Evolutionary conservation across 2,888 invertebrate species (phyloP), one percentile per base, ranked within the genome.

Genomic region (Mechanitis mazaeus): DNA sequence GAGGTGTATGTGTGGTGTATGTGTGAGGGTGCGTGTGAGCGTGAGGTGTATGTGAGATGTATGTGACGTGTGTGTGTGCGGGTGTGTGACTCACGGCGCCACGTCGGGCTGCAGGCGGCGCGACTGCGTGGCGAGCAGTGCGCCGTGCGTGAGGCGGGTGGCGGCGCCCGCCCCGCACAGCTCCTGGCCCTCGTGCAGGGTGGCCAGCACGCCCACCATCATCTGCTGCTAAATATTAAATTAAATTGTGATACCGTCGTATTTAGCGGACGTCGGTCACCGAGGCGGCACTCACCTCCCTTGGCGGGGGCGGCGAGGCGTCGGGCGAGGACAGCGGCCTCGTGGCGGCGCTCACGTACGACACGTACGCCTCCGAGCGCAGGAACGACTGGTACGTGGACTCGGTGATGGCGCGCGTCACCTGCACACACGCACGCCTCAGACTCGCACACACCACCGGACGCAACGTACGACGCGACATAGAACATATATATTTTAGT

Each of bases 361-460:
- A 92, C 77, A 98, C 94, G 91, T 98, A 98, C 84, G 96, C 93
- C 76, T 98, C 97, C 73, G 97, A 97, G 73, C 95, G 95, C 69
- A 98, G 92, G 89, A 98, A 98, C 85, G 96, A 95, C 63, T 95
- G 96, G 91, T 98, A 98, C 66, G 96, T 95, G 64, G 96, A 95
- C 80, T 95, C 94, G 69, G 94, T 94, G 81, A 98, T 96, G 64
- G 95, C 93, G 54, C 93, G 92, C 79, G 97, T 97, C 75, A 96
- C 94, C 88, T 92, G 81, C 28, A 65, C 5, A 47, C 12, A 45
- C 45, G 28, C 33, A 59, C 28, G 42, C 42, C 42, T 9, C 20
- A 20, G 20, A 20, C 20, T 42, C 9, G 9, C 42, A 2, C 42
- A 42, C 42, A 42, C 42, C 3, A 42, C 6, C 9, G 9, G 11